Conservation (phyloP, 2,113 vertebrate genomes). For the Oryzias woworae region DNA sequence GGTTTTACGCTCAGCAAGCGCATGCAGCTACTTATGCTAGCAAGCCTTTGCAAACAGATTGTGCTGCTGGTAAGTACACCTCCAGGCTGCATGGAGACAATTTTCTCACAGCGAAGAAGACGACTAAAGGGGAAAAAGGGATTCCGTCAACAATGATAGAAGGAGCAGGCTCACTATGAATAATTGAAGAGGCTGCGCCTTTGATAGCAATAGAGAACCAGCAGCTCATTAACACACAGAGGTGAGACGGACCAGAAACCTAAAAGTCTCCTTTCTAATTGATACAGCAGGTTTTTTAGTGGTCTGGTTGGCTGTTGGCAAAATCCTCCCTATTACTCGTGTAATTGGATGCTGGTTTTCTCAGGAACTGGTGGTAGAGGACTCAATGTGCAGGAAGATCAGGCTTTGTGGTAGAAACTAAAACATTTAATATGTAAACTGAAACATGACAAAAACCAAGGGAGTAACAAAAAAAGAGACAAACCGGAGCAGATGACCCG, state of each 20-base stretch:
- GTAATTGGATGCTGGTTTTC: no score
- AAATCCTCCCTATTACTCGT: no score
- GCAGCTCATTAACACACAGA: slow-evolving; percentile 56
- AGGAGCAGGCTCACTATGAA: slow-evolving; percentile 46
- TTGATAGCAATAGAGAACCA: slow-evolving; percentile 46
- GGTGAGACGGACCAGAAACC: slow-evolving; percentile 44
- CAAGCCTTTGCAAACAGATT: slow-evolving; percentile 5
- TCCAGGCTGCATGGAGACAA: slow-evolving; percentile 33
- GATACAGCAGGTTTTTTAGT: background rate
- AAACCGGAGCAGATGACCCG: no score
- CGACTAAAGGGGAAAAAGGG: slow-evolving; percentile 1
- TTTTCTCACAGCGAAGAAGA: slow-evolving; percentile 9
- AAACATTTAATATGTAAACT: no score
- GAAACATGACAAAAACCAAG: no score
- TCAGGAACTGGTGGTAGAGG: no score
- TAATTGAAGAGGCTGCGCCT: slow-evolving; percentile 55
- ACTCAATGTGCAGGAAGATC: no score
- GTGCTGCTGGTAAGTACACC: slow-evolving; percentile 21
- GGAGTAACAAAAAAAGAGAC: no score
- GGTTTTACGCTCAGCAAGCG: no score
- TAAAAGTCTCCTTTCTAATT: slow-evolving; percentile 24
- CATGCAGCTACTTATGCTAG: background rate
- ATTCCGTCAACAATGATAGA: slow-evolving; percentile 38
- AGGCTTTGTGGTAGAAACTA: no score
- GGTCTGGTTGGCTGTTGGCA: slow-evolving; percentile 8